phyloP scores from a whole-genome alignment of 2,113 vertebrate species.

The Rhizomys pruinosus region DNA sequence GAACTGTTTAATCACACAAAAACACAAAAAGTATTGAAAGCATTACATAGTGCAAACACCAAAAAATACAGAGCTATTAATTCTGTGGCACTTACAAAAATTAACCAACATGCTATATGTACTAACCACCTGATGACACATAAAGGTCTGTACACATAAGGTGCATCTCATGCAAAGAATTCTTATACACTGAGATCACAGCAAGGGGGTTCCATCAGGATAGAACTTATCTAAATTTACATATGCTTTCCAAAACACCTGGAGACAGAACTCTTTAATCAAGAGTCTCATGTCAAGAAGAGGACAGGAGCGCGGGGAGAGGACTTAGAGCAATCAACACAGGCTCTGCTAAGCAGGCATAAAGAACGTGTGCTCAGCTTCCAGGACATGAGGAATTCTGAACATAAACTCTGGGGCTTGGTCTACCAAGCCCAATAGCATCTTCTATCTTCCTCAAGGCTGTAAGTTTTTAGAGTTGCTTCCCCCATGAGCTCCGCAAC shows the following conservation, averaged over 20 bases:
- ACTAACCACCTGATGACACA: background rate
- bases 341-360: background rate
- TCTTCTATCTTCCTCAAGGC: background rate
- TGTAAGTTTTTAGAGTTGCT: background rate
- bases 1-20: conserved; percentile 69
- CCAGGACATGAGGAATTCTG: background rate
- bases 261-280: conserved; percentile 1
- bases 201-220: background rate
- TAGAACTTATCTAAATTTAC: background rate
- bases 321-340: background rate
- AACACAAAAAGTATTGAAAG: conserved; percentile 61
- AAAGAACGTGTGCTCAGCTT: background rate
- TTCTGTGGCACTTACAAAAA: background rate
- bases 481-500: background rate
- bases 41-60: conserved; percentile 75
- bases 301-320: background rate
- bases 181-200: background rate
- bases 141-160: no score
- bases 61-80: conserved; percentile 34
- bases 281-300: background rate
- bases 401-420: background rate
- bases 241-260: background rate
- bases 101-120: conserved; percentile 13
- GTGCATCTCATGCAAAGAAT: no score
- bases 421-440: background rate